Percentiles rank a stretch among this genome's conserved stretches.
Conservation (phyloP, 2,113 vertebrate species). For the Bubo scandiacus region DNA sequence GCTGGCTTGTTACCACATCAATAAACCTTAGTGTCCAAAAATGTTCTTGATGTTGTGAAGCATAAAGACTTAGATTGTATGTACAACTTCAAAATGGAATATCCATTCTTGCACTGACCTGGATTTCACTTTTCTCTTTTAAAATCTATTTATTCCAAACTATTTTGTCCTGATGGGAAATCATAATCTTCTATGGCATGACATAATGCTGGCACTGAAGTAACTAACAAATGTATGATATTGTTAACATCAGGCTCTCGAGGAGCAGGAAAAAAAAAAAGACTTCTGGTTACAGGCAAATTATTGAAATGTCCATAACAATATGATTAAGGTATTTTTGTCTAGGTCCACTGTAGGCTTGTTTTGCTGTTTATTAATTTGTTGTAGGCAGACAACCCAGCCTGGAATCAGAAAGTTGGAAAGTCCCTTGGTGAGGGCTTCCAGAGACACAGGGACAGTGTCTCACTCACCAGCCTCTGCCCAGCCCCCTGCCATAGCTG, state of each 20-base stretch:
- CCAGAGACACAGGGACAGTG: background rate
- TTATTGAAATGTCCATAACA: background rate
- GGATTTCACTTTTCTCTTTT: conserved; percentile 16
- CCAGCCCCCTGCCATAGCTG: background rate
- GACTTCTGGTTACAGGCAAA: background rate
- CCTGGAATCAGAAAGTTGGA: background rate
- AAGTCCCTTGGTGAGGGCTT: background rate
- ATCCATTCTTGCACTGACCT: background rate
- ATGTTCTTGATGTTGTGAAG: background rate
- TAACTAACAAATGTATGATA: background rate
- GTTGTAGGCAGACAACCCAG: background rate
- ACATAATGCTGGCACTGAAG: conserved; percentile 2
- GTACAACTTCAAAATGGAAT: background rate
- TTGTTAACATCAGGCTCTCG: background rate
- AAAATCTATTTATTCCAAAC: conserved; percentile 13
- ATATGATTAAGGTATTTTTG: background rate
- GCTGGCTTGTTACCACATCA: background rate
- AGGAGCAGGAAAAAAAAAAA: background rate
- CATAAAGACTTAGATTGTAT: background rate
- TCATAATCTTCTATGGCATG: background rate
- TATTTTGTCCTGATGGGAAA: background rate
- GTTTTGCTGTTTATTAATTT: background rate
- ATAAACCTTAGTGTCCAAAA: background rate
- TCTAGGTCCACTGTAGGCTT: background rate
- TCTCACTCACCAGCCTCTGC: background rate